Evolutionary conservation across 2,113 vertebrate genomes (phyloP).

Genomic region (Trogon surrucura): DNA sequence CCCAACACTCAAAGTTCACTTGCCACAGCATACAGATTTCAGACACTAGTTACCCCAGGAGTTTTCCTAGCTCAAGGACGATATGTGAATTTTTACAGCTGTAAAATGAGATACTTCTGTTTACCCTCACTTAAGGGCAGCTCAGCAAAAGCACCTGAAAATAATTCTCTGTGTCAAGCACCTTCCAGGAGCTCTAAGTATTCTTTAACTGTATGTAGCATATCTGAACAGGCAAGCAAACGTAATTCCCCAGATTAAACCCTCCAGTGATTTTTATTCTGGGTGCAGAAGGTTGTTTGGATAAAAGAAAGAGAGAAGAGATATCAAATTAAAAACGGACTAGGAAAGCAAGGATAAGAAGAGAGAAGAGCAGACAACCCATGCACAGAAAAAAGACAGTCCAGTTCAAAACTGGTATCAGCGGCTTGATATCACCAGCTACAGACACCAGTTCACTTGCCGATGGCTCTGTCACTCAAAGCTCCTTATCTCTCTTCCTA

Average conservation of each 20-base stretch:
- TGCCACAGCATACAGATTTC: neutral
- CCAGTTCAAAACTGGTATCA: neutral
- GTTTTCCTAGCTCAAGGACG: neutral
- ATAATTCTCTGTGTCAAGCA: neutral
- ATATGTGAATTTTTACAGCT: neutral
- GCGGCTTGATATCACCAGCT: neutral
- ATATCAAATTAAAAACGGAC: neutral
- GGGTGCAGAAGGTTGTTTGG: neutral
- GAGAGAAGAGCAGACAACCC: neutral
- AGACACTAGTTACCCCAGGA: neutral
- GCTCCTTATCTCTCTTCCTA: neutral
- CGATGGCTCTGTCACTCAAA: neutral
- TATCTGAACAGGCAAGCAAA: neutral
- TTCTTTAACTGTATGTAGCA: neutral
- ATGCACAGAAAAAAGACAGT: neutral
- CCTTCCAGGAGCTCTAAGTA: neutral
- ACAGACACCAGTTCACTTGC: neutral
- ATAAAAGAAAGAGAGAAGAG: neutral
- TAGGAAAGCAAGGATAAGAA: neutral
- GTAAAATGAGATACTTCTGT: neutral
- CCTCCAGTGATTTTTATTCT: neutral
- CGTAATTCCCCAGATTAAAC: neutral
- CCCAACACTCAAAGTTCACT: neutral
- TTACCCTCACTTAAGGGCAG: neutral
- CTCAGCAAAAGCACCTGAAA: neutral